These are phyloP conservation scores for Hydrotaea diabolus DNA, from an alignment of 2,888 invertebrate species.

Conservation along the genomic window DNA sequence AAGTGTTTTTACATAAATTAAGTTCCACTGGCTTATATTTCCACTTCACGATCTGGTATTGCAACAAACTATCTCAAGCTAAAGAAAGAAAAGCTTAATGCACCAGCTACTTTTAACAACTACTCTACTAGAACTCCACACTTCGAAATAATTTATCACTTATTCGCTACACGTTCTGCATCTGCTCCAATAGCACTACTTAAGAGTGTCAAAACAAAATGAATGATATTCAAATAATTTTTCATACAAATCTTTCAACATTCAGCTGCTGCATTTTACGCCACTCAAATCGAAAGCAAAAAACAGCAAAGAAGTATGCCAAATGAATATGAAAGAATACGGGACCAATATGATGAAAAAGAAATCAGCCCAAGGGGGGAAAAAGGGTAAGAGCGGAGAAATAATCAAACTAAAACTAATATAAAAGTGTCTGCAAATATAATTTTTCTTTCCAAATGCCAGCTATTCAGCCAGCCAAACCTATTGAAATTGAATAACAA, in stretches of 20 bases:
- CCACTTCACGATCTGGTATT: no score
- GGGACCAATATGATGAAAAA: conserved; percentile 39
- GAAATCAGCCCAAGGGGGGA: not conserved
- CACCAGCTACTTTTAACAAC: not conserved
- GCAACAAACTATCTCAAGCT: no score
- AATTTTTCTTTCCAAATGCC: conserved; percentile 60
- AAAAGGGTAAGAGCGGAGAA: conserved; percentile 27
- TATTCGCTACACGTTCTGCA: conserved; percentile 46
- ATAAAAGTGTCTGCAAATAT: conserved; percentile 63
- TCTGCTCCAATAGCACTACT: conserved; percentile 56
- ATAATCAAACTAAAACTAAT: conserved; percentile 52
- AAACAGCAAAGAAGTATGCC: conserved; percentile 18
- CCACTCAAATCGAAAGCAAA: not conserved
- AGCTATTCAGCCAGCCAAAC: conserved; percentile 31
- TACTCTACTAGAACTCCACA: no score
- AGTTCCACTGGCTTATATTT: no score
- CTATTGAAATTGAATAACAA: conserved; percentile 59
- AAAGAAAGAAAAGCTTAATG: not conserved
- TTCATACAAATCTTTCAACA: conserved; percentile 58
- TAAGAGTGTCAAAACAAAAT: conserved; percentile 68
- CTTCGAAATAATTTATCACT: conserved; percentile 3
- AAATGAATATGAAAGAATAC: conserved; percentile 23
- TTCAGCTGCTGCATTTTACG: conserved; percentile 19
- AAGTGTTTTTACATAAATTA: no score
- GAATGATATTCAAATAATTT: conserved; percentile 70